Percentiles rank a stretch among this genome's conserved stretches.
phyloP scores from a whole-genome alignment of 1,140 invertebrate genomes.

The Drosophila orena region DNA sequence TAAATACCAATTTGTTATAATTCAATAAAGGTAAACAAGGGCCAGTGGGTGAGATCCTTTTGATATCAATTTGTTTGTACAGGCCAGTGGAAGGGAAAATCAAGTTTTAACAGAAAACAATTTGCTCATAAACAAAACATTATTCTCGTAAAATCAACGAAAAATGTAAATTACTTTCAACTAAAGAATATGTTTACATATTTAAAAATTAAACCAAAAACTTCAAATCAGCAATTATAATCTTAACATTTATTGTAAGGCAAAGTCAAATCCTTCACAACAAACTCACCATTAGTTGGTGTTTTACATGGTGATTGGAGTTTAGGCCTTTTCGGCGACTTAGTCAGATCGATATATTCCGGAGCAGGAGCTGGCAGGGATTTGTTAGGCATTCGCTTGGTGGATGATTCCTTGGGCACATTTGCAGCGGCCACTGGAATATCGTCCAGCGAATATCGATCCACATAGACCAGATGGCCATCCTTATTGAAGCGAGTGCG shows the following conservation, averaged over 20 bases:
- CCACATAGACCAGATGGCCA: constrained; percentile 82
- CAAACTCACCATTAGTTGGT: constrained; percentile 57
- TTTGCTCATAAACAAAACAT: neutral
- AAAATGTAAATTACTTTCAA: no score
- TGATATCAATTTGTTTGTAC: no score
- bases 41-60: no score
- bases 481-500: constrained; percentile 91
- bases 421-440: constrained; percentile 24
- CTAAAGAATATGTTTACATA: neutral
- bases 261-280: neutral
- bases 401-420: constrained; percentile 29
- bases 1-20: no score
- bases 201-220: constrained; percentile 1
- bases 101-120: neutral
- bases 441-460: constrained; percentile 67
- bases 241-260: neutral
- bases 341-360: constrained; percentile 42
- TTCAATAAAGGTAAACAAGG: no score
- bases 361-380: constrained; percentile 41
- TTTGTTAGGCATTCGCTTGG: constrained; percentile 57
- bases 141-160: no score
- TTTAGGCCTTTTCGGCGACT: constrained; percentile 60
- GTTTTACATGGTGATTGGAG: constrained; percentile 65
- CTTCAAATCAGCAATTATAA: constrained; percentile 1
- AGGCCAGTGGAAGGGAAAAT: neutral